phyloP scores from a whole-genome alignment of 2,888 invertebrate species.

The Latrodectus elegans region DNA sequence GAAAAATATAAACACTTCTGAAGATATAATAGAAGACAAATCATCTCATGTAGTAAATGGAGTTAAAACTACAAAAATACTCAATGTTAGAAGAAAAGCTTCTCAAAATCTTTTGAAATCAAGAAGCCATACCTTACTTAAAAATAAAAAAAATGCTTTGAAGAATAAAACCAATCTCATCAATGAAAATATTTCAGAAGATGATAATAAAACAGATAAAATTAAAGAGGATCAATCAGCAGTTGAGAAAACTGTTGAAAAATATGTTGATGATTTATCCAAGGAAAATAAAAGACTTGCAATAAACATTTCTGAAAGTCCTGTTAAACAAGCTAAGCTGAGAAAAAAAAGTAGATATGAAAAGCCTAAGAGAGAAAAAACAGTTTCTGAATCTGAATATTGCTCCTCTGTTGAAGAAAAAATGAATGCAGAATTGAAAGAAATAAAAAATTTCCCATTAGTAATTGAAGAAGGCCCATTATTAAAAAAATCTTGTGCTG shows the following conservation, averaged over 20 bases:
- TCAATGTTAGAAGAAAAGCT: neutral
- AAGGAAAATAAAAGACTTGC: constrained; percentile 26
- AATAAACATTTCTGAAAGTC: constrained; percentile 9
- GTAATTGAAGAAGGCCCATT: neutral
- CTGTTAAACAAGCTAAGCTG: neutral
- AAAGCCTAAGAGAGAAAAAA: neutral
- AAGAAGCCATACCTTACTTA: neutral
- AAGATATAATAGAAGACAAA: too few relatives aligned
- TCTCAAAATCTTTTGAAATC: neutral
- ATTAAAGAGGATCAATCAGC: neutral
- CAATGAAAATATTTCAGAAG: neutral
- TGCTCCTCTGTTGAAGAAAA: constrained; percentile 9
- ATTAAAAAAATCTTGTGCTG: neutral
- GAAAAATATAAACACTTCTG: too few relatives aligned
- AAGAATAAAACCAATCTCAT: constrained; percentile 49
- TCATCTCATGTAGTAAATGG: neutral
- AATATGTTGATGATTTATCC: neutral
- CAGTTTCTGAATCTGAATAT: neutral
- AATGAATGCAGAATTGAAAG: constrained; percentile 9
- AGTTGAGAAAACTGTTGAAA: neutral
- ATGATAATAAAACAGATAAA: neutral
- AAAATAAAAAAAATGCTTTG: constrained; percentile 35
- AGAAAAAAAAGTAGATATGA: neutral
- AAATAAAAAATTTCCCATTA: constrained; percentile 15
- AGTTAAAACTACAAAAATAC: neutral